phyloP scores from a whole-genome alignment of 1,140 invertebrate genomes.

The Conopomorpha cramerella region DNA sequence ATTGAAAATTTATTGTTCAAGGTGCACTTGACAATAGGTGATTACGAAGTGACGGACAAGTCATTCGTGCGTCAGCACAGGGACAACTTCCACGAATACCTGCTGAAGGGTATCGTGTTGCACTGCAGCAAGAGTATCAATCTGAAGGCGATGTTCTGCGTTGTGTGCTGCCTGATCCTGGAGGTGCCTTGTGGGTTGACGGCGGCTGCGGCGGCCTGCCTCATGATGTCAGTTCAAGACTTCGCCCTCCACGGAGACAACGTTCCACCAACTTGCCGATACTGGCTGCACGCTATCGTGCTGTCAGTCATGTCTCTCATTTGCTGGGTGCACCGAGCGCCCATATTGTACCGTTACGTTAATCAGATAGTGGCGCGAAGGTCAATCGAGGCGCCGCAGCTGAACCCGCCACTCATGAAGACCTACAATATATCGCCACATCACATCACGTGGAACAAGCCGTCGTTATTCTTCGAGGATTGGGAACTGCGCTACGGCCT shows the following conservation, averaged over 20 bases:
- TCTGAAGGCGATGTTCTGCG: conserved; percentile 57
- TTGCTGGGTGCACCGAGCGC: conserved; percentile 63
- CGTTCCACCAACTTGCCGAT: conserved; percentile 23
- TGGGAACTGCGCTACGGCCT: conserved; percentile 66
- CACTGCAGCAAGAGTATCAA: conserved; percentile 51
- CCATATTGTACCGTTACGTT: conserved; percentile 61
- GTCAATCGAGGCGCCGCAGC: conserved; percentile 63
- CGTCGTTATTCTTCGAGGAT: conserved; percentile 65
- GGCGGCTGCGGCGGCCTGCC: conserved; percentile 58
- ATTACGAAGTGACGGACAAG: conserved; percentile 45
- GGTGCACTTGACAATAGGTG: conserved; percentile 31
- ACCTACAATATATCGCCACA: conserved; percentile 59
- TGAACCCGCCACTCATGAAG: conserved; percentile 63
- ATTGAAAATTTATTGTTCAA: conserved; percentile 12
- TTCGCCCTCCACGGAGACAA: conserved; percentile 29
- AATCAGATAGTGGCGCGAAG: conserved; percentile 58
- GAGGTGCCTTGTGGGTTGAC: conserved; percentile 65
- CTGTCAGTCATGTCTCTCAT: conserved; percentile 63
- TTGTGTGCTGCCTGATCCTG: conserved; percentile 56
- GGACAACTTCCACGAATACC: conserved; percentile 51
- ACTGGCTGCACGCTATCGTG: conserved; percentile 61
- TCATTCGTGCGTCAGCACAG: conserved; percentile 54
- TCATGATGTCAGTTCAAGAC: conserved; percentile 63
- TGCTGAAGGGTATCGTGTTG: conserved; percentile 47
- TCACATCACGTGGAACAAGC: conserved; percentile 64